Base-by-base conservation (phyloP, 2,797 vertebrate species). In the Malacoraja senta region DNA sequence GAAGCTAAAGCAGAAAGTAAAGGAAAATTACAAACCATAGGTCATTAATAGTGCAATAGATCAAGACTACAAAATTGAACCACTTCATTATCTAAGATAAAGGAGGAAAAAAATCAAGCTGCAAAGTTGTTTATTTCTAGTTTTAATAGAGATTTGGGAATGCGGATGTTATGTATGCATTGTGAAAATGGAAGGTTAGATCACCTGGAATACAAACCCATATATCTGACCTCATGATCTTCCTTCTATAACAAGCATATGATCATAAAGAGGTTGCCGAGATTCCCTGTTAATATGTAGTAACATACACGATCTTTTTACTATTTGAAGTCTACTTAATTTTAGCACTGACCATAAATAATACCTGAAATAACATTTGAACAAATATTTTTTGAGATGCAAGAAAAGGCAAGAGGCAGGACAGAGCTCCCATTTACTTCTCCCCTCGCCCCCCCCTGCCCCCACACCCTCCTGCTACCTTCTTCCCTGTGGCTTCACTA, bases 1-100 rank as follows among this genome's bases (percentile, higher is more conserved):
- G 98, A 91, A 99, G 97, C 99, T 99, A 95, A 65, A 94, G 95
- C 38, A 93, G 76, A 17, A 68, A 68, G n/a, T 1, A 9, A 58
- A 72, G 0, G 44, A 93, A 93, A 94, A 92, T 74, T 76, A 76
- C 38, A 76, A 92, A 74, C 26, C 2, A 17, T 72, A 29, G 13
- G 0, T 24, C 8, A 53, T 17, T 0, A 0, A 21, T 74, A 21
- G 13, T 38, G 12, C 9, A 12, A 32, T 38, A 19, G 72, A 72
- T 71, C 68, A 91, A 91, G 17, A 29, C 68, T 35, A 91, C 21
- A 44, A 91, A 68, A 71, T 91, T 8, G 44, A 76, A 74, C 24
- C 7, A 29, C 58, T 76, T 38, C 1, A 15, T 91, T 24, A 38
- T 91, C n/a, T 13, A 72, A 24, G 8, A 71, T 19, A 71, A 71